A percentile compares a stretch with the other conserved stretches of the same genome.
Conservation (phyloP, 2,113 vertebrate species). For the Plecotus auritus region DNA sequence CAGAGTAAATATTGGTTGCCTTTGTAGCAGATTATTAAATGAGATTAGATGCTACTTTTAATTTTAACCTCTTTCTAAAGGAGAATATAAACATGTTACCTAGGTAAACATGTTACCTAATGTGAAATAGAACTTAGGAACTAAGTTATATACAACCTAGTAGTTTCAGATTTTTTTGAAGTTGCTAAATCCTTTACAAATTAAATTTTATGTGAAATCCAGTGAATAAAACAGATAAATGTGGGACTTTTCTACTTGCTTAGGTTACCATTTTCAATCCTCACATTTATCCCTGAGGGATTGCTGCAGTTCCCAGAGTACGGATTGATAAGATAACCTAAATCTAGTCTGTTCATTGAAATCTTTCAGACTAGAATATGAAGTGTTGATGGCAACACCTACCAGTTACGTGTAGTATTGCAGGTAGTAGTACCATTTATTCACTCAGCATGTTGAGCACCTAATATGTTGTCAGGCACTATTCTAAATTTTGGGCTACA, state of each 20-base stretch:
- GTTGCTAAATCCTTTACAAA: not conserved
- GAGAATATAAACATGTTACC: not conserved
- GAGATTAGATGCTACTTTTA: not conserved
- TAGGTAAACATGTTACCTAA: not conserved
- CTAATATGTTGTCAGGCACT: not conserved
- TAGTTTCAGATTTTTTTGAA: slow-evolving; percentile 34
- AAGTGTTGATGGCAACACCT: not conserved
- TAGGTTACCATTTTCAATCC: not conserved
- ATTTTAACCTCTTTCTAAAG: slow-evolving; percentile 40
- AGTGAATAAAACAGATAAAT: not conserved
- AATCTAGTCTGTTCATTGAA: slow-evolving; percentile 4
- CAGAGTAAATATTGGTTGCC: slow-evolving; percentile 11
- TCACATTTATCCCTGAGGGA: not conserved
- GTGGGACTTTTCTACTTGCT: not conserved
- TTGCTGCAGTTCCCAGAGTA: not conserved
- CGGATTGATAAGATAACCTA: slow-evolving; percentile 17
- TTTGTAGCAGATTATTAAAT: slow-evolving; percentile 43
- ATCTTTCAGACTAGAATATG: not conserved
- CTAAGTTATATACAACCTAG: not conserved
- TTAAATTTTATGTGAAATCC: not conserved
- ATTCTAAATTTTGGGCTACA: not conserved
- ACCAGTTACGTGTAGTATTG: not conserved
- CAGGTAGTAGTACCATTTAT: not conserved
- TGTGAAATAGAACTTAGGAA: slow-evolving; percentile 15
- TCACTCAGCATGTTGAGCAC: not conserved